Percentiles rank a stretch among this genome's conserved stretches.
These are phyloP conservation scores for Fabriciana adippe DNA, from an alignment of 2,888 invertebrate genomes.

Conservation along the genomic window DNA sequence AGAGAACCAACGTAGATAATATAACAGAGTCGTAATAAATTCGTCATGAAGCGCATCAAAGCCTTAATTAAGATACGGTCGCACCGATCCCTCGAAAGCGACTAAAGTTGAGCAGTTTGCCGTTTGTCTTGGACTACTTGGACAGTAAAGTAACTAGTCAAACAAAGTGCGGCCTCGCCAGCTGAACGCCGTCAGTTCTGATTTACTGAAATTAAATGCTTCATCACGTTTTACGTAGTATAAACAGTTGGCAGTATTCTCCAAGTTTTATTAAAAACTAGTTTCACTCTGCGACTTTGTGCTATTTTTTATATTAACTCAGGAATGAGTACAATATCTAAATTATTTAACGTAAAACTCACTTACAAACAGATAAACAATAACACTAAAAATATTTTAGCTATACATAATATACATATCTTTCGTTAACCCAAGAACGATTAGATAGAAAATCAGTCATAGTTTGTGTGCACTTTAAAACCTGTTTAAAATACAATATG, in stretches of 20 bases:
- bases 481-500: too few relatives aligned
- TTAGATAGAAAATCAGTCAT: too few relatives aligned
- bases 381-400: background rate
- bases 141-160: conserved; percentile 71
- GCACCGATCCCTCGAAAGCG: conserved; percentile 24
- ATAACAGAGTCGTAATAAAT: conserved; percentile 26
- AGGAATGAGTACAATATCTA: background rate
- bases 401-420: too few relatives aligned
- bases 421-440: too few relatives aligned
- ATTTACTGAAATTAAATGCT: conserved; percentile 64
- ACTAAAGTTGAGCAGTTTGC: conserved; percentile 66
- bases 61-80: conserved; percentile 35
- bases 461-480: too few relatives aligned
- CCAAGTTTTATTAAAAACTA: background rate
- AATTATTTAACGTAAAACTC: background rate
- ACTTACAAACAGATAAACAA: background rate
- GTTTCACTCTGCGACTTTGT: background rate
- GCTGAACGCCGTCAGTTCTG: conserved; percentile 43
- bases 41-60: conserved; percentile 29
- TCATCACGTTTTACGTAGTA: conserved; percentile 52
- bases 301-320: background rate
- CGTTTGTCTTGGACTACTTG: conserved; percentile 76
- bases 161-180: conserved; percentile 56
- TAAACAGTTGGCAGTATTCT: conserved; percentile 30
- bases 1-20: background rate